Evolutionary conservation across 2,888 invertebrate genomes (phyloP).

Genomic region (Drosophila picticornis): DNA sequence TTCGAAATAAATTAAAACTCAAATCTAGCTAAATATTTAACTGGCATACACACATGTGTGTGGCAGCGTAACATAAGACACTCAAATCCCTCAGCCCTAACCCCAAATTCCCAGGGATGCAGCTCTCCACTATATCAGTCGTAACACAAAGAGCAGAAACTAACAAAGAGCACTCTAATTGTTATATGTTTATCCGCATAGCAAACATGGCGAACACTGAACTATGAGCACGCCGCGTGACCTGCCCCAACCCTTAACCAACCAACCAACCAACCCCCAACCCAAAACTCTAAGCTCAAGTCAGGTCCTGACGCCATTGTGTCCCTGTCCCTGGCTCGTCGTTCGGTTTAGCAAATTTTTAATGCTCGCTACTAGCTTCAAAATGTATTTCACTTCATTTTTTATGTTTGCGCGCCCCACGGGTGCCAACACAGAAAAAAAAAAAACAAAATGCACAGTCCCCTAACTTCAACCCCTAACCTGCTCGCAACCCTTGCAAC

Average conservation of each 20-base stretch:
- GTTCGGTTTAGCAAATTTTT: constrained; percentile 71
- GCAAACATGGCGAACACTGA: constrained; percentile 49
- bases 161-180: constrained; percentile 62
- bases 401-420: constrained; percentile 61
- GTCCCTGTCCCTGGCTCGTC: constrained; percentile 48
- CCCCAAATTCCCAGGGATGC: constrained; percentile 34
- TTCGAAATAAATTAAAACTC: constrained; percentile 72
- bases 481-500: constrained; percentile 30
- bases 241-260: constrained; percentile 37
- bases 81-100: constrained; percentile 1
- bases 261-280: not conserved
- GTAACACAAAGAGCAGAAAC: constrained; percentile 11
- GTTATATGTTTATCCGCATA: constrained; percentile 72
- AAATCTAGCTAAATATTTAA: constrained; percentile 73
- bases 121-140: not conserved
- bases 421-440: constrained; percentile 27
- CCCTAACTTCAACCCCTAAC: constrained; percentile 3
- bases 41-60: constrained; percentile 29
- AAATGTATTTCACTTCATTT: constrained; percentile 78
- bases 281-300: constrained; percentile 5
- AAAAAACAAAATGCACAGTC: constrained; percentile 24
- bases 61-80: constrained; percentile 13
- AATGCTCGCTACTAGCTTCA: constrained; percentile 59
- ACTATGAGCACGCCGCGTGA: constrained; percentile 41
- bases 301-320: constrained; percentile 50